phyloP scores from a whole-genome alignment of 2,888 invertebrate species.

The Scaptomyza caliginosa region DNA sequence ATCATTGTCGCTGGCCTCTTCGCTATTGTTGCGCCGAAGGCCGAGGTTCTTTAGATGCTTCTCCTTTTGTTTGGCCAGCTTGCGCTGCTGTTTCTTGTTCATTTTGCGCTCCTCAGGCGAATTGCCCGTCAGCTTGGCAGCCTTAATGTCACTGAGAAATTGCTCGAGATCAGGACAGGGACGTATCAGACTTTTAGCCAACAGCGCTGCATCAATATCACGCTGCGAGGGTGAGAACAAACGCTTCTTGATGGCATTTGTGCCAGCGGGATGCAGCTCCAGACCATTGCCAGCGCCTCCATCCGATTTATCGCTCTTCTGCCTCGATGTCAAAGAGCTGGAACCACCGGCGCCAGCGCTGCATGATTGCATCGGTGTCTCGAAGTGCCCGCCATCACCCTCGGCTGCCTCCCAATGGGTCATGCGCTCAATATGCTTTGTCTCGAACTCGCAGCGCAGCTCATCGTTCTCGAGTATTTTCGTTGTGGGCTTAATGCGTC shows the following conservation, averaged over 20 bases:
- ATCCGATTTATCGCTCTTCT: constrained; percentile 77
- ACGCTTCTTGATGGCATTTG: constrained; percentile 79
- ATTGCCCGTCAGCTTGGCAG: constrained; percentile 79
- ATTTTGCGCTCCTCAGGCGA: constrained; percentile 84
- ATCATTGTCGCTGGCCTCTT: constrained; percentile 78
- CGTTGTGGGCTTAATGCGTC: constrained; percentile 88
- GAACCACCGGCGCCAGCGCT: constrained; percentile 35
- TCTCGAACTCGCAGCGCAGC: constrained; percentile 86
- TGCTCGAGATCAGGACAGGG: constrained; percentile 81
- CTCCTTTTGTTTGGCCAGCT: constrained; percentile 86
- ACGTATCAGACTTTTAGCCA: constrained; percentile 55
- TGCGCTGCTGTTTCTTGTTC: constrained; percentile 83
- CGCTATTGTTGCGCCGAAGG: constrained; percentile 74
- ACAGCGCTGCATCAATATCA: constrained; percentile 64
- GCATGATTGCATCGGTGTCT: constrained; percentile 64
- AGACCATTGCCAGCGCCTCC: constrained; percentile 50
- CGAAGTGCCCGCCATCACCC: constrained; percentile 35
- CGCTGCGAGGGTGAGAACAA: constrained; percentile 69
- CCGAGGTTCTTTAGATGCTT: constrained; percentile 86
- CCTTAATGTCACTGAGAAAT: constrained; percentile 82
- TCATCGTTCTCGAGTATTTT: constrained; percentile 89
- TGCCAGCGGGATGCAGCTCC: constrained; percentile 64
- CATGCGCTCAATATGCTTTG: constrained; percentile 86
- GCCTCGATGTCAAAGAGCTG: constrained; percentile 60
- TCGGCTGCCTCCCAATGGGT: constrained; percentile 79